Conservation (phyloP, 2,113 vertebrate genomes). For the Mesitornis unicolor region DNA sequence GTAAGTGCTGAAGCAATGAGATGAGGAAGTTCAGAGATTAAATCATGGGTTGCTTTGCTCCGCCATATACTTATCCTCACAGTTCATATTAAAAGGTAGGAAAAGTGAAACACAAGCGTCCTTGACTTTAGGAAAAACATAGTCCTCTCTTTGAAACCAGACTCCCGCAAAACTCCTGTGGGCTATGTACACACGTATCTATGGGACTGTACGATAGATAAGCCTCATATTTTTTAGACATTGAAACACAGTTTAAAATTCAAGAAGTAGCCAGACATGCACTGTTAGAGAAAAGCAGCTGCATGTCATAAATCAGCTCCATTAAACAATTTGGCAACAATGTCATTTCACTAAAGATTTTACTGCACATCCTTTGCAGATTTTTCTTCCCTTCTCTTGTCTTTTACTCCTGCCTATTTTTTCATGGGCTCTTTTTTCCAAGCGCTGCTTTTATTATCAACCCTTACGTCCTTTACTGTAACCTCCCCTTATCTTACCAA, state of each 20-base stretch:
- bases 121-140: background rate
- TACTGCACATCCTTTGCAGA: background rate
- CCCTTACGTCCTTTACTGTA: background rate
- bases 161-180: background rate
- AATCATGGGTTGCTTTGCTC: background rate
- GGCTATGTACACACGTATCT: background rate
- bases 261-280: background rate
- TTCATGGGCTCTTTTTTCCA: background rate
- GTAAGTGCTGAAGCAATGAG: background rate
- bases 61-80: background rate
- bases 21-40: background rate
- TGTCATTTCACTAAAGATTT: background rate
- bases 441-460: background rate
- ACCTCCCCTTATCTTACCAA: background rate
- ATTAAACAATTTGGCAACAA: background rate
- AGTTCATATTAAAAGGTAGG: background rate
- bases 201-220: background rate
- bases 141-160: background rate
- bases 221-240: background rate
- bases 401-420: background rate
- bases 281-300: constrained; percentile 7
- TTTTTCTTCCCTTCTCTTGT: background rate
- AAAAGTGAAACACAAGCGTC: background rate
- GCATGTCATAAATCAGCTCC: constrained; percentile 7
- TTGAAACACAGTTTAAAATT: background rate